phyloP scores from a whole-genome alignment of 2,797 vertebrate species.

The Macropus fuliginosus region DNA sequence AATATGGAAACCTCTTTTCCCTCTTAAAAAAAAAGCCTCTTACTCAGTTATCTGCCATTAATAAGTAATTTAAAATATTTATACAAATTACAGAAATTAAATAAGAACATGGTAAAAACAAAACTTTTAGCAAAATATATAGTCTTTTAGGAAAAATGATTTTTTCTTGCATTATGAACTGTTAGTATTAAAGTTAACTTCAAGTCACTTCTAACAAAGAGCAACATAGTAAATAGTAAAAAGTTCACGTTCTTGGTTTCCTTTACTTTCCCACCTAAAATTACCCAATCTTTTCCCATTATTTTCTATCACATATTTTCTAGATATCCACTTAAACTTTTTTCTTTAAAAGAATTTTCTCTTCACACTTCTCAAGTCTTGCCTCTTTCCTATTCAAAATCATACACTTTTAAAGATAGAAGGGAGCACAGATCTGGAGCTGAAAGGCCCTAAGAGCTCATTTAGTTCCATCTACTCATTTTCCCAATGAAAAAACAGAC shows the following conservation, averaged over 20 bases:
- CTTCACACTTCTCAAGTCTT: constrained; percentile 40
- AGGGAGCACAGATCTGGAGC: no score
- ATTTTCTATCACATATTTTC: constrained; percentile 4
- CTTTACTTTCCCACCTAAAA: constrained; percentile 17
- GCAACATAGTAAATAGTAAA: constrained; percentile 17
- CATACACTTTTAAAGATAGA: no score
- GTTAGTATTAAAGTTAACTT: constrained; percentile 57
- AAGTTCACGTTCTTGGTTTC: constrained; percentile 17
- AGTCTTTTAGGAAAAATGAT: constrained; percentile 36
- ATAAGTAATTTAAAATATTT: background rate
- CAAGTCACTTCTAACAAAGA: constrained; percentile 52
- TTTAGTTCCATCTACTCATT: no score
- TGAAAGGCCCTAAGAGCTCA: no score
- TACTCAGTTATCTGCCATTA: background rate
- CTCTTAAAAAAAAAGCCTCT: background rate
- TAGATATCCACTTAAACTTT: background rate
- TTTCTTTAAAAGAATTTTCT: constrained; percentile 48
- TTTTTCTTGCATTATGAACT: constrained; percentile 33
- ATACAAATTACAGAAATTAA: background rate
- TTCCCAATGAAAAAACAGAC: no score
- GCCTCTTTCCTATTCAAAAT: background rate
- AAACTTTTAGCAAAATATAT: constrained; percentile 19
- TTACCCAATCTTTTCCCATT: constrained; percentile 30
- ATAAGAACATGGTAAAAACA: constrained; percentile 35
- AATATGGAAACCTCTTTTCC: constrained; percentile 52